Evolutionary conservation across 2,113 vertebrate species (phyloP), one percentile per base, ranked within the genome.

Genomic region (Cyphomyrus discorhynchus): DNA sequence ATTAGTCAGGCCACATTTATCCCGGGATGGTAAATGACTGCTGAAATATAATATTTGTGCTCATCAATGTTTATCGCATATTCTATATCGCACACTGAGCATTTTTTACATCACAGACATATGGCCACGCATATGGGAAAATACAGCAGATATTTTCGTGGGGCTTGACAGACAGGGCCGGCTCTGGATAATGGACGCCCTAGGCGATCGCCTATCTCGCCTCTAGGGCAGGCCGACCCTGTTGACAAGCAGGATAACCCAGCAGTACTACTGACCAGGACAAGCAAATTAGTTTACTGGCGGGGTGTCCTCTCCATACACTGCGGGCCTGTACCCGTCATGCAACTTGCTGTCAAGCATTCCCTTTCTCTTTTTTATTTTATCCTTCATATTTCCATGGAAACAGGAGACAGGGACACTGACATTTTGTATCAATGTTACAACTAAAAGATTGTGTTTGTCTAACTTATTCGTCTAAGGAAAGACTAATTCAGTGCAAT

Each of bases 1-100:
- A 86, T 86, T 86, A 86, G 49, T 86, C 46, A 86, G 47, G 85
- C 85, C n/a, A 52, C 49, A 86, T 53, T 86, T 52, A n/a, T 52
- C 49, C 21, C 46, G 13, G 13, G 11, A 49, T 86, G 46, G 21
- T 86, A 35, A 86, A 86, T 52, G 24, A 86, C 42, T 49, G 42
- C n/a, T 31, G 47, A 31, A 86, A 86, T 46, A 86, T 52, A 49
- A 52, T 86, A 86, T 86, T 86, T 50, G 42, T 84, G 45, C 39
- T 86, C 47, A 27, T 49, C 66, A 58, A 74, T 49, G 56, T 70
- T 77, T 70, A 49, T 62, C 42, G 56, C 53, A 77, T 82, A 87
- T 87, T 87, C 15, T 10, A 74, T 42, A 89, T 11, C 21, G 46
- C n/a, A 89, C 27, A 39, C 50, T 52, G 49, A 87, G 85, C 27